Evolutionary conservation across 2,113 vertebrate species (phyloP), one percentile per base, ranked within the genome.

Genomic region (Oryzias woworae): DNA sequence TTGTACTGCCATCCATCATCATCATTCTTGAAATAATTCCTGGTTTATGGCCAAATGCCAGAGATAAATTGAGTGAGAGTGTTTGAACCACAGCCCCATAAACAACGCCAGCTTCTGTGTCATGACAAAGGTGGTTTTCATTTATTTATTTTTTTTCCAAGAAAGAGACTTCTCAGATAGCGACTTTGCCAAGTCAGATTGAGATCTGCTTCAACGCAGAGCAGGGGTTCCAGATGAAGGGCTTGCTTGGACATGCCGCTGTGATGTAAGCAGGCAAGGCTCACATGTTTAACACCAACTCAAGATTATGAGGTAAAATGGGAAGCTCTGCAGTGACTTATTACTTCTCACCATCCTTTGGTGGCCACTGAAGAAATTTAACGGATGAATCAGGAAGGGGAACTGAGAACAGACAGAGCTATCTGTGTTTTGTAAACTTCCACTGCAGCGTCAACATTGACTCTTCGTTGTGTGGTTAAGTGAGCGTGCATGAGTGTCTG

Each of bases 241-340:
- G 73, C 77, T 42, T 70, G 78, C 75, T 31, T 13, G 43, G 73
- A 51, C 81, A 69, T 56, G 85, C 48, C 62, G 10, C 23, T 46
- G 71, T 71, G 83, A 85, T 46, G 14, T 31, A 65, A 88, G 70
- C 49, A 47, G 83, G 72, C 10, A 36, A 2, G 36, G 36, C 12
- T 36, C 36, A 12, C 36, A 36, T 12, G 1, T 36, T 10, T 36
- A 36, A 12, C 36, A 36, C 36, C 36, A 59, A 68, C 41, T 57
- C 73, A 31, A 78, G 72, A 78, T 77, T 82, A 53, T 75, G 69
- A 83, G 66, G 67, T 71, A 73, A 67, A 77, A 64, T 20, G 71
- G 43, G 74, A 67, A 14, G 42, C 75, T 66, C 68, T 59, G 62
- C 48, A 48, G 75, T 87, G 75, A 78, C 58, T 62, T 59, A 62